Evolutionary conservation across 2,113 vertebrate species (phyloP), one percentile per base, ranked within the genome.

Genomic region (Formicarius rufipectus): DNA sequence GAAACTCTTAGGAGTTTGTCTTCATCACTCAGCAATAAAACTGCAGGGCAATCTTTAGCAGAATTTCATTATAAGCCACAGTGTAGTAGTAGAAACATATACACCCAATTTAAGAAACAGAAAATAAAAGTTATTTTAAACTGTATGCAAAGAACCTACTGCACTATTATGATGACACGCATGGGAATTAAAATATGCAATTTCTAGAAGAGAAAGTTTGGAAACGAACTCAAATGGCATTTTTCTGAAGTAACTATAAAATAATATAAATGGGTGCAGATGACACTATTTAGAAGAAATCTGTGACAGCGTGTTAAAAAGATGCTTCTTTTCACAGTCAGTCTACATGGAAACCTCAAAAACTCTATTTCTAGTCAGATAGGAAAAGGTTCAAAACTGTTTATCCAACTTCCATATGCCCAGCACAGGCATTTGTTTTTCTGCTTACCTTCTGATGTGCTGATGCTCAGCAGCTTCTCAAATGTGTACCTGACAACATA

Each of bases 401-500:
- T 92, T 66, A 74, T 81, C 53, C 69, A 53, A 19, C 27, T 72
- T 71, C 44, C 44, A 62, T 35, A 20, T 42, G 63, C 33, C 30
- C 0, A 0, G 33, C n/a, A 49, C 1, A 1, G 37, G n/a, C 8
- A 35, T 59, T 83, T 67, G 56, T 69, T 84, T 69, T 71, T 50
- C 31, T 74, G 25, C 76, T 80, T 71, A 25, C 35, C 28, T 19
- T 45, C 58, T 35, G 55, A 56, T 28, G 56, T 55, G 44, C 69
- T 56, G 63, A 80, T 39, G 37, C 28, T n/a, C 58, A 86, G 50
- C 45, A 85, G 33, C 42, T 92, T 77, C 88, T 88, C 47, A 81
- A 60, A 77, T 0, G 0, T 4, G 14, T 39, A 39, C 64, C 64
- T 40, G 53, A 58, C 14, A 73, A 44, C 0, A 1, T 0, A n/a